A percentile compares a stretch with the other conserved stretches of the same genome.
Evolutionary conservation across 2,113 vertebrate genomes (phyloP).

Genomic region (Dendrocopos noguchii): DNA sequence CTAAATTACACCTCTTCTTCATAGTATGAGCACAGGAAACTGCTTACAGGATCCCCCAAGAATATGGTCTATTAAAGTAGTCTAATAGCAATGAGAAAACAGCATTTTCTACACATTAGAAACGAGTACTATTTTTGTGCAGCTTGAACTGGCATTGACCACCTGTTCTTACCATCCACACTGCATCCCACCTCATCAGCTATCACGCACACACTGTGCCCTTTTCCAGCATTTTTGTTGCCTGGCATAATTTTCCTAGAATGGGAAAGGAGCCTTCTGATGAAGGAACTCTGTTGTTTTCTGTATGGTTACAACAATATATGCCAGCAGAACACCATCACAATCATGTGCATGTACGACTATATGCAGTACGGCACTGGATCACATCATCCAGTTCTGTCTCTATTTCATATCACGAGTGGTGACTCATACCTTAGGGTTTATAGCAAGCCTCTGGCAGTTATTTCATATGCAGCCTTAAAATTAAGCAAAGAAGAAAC

Average conservation of each 20-base stretch:
- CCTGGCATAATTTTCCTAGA: background rate
- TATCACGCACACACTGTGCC: background rate
- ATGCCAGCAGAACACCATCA: background rate
- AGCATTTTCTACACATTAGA: background rate
- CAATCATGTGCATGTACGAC: background rate
- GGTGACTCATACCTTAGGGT: background rate
- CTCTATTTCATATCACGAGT: background rate
- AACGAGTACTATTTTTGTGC: background rate
- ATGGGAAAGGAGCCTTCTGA: background rate
- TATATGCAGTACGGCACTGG: background rate
- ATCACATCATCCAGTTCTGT: background rate
- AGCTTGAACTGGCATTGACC: background rate
- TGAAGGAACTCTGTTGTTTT: background rate
- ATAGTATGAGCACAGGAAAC: background rate
- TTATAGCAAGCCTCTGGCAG: background rate
- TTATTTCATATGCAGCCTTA: background rate
- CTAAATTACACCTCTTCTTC: constrained; percentile 21
- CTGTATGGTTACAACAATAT: background rate
- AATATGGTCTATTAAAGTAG: constrained; percentile 19
- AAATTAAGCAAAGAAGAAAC: background rate
- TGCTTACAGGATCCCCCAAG: background rate
- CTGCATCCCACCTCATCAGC: background rate
- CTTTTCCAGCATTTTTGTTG: background rate
- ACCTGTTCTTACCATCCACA: background rate
- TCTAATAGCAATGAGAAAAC: background rate